Evolutionary conservation across 2,797 vertebrate species (phyloP), one percentile per base, ranked within the genome.

Genomic region (Fundulus diaphanus): DNA sequence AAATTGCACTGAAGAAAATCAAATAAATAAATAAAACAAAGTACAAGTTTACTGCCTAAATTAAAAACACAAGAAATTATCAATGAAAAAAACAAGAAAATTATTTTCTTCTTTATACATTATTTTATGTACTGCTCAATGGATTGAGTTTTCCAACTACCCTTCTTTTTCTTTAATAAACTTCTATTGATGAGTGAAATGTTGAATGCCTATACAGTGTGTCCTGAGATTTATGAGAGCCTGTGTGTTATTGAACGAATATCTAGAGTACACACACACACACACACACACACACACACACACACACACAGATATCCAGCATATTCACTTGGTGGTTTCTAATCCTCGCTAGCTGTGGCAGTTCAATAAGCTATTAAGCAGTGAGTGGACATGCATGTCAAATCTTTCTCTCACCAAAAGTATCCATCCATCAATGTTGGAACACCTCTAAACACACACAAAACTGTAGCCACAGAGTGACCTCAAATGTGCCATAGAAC

Each of bases 321-420:
- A 63, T 90, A 90, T 92, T 94, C 94, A 93, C 92, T 22, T 33
- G 70, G 82, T 68, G 81, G 87, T 93, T 95, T 88, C 91, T 92
- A 96, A 95, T 94, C 89, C 90, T 92, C 89, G 87, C 86, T 80
- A 90, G 90, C 88, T 85, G 76, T 78, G 51, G 86, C 88, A 91
- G 92, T 83, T 95, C 93, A 95, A 95, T 95, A 95, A 95, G 91
- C 94, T 85, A 95, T 96, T 96, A 95, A 92, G 88, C 87, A 88
- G 91, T 84, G 80, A 91, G 84, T 84, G 91, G 91, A 93, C 91
- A 90, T 89, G 93, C 92, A 94, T 94, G 92, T 91, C 92, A 95
- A 94, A 89, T 85, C 87, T 81, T 89, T 90, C 80, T 89, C 83
- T 86, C 78, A 74, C 87, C 78, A 81, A 73, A 81, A 87, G 81